Evolutionary conservation across 2,797 vertebrate species (phyloP), one percentile per base, ranked within the genome.

Genomic region (Cygnus olor): DNA sequence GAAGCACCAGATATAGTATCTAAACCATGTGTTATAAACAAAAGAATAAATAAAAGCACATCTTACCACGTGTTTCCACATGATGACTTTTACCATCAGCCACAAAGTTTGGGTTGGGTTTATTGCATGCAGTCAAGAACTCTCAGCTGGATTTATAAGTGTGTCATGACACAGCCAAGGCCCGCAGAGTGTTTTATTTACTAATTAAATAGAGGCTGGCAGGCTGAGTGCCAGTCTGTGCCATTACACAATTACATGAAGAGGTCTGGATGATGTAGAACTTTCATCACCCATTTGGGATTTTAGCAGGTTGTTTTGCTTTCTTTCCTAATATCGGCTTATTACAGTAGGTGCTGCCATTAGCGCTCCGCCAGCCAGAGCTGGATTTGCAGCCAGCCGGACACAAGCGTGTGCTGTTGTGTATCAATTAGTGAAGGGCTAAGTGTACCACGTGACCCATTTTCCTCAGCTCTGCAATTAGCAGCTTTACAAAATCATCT

Each of bases 391-490:
- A 93, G 93, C 77, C 82, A 40, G 82, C 61, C 80, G 6, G 0
- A 89, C 0, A 0, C 2, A 8, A 86, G 88, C 60, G 54, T 85
- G 88, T 95, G 90, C 91, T 85, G 92, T 51, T 94, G 82, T 89
- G 93, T 84, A 92, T 96, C 97, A 97, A 96, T 98, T 96, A 97
- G 95, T 88, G 83, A 97, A 96, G 88, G 90, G 87, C 89, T 89
- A 92, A 97, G 89, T 40, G 40, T 73, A 69, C 76, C 66, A 90
- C 44, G 87, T 95, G 96, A 96, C 85, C 94, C 78, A n/a, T 87
- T 97, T 95, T 96, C 66, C 91, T 96, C 95, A 93, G 87, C 90
- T 95, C 92, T 47, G 49, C 93, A 97, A 97, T 97, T 97, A 97
- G 93, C 93, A 95, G 85, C 96, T 96, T 97, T 96, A 96, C 66